A percentile compares a stretch with the other conserved stretches of the same genome.
phyloP scores from a whole-genome alignment of 2,797 vertebrate species.

The Thamnophis elegans region DNA sequence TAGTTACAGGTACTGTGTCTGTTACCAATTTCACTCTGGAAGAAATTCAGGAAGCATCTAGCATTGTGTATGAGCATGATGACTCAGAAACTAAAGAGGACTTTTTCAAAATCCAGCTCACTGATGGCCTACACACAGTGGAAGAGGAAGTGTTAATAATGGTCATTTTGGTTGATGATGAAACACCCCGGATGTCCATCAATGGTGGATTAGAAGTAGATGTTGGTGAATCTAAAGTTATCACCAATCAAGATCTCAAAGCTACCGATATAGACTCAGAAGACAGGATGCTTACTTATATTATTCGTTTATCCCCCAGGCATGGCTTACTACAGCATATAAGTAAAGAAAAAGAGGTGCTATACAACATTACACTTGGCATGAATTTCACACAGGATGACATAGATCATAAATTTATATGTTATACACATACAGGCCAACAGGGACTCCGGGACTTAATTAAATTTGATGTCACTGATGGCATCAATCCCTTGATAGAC shows the following conservation, averaged over 20 bases:
- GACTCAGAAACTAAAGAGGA: conserved; percentile 87
- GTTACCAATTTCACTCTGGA: conserved; percentile 78
- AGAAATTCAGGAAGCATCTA: conserved; percentile 83
- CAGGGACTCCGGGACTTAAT: conserved; percentile 82
- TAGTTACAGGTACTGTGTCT: conserved; percentile 74
- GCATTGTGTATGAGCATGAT: conserved; percentile 86
- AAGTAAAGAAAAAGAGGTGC: conserved; percentile 72
- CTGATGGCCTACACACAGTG: conserved; percentile 79
- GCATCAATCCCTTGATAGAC: conserved; percentile 83
- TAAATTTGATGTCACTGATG: conserved; percentile 89
- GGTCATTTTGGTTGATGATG: conserved; percentile 85
- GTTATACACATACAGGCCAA: conserved; percentile 82
- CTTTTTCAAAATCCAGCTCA: conserved; percentile 81
- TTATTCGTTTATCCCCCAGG: conserved; percentile 76
- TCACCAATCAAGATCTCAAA: conserved; percentile 80
- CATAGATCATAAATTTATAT: conserved; percentile 80
- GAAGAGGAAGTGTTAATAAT: conserved; percentile 79
- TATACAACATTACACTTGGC: conserved; percentile 78
- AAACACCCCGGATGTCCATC: conserved; percentile 82
- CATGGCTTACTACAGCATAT: conserved; percentile 83
- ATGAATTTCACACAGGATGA: conserved; percentile 90
- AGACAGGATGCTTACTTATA: conserved; percentile 80
- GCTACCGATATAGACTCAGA: conserved; percentile 87
- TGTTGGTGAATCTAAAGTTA: conserved; percentile 81
- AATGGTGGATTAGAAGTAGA: conserved; percentile 83